These are phyloP conservation scores for Gallinago media DNA, from an alignment of 2,113 vertebrate genomes.

Conservation along the genomic window DNA sequence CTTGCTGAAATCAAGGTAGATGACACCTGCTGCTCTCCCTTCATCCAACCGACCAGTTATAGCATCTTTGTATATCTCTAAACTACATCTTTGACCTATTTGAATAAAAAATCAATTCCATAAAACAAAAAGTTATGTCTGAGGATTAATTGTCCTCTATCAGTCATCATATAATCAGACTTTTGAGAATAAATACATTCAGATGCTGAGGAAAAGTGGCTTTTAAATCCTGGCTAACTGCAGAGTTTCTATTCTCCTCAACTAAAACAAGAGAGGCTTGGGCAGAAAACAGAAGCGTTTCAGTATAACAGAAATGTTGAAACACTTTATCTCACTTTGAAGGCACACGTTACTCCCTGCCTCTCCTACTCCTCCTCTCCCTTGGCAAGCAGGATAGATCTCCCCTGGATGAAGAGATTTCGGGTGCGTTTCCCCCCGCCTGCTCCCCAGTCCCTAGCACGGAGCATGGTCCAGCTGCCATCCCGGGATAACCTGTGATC, in stretches of 20 bases:
- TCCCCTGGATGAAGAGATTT: background rate
- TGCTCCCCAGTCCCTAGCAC: background rate
- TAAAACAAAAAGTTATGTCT: background rate
- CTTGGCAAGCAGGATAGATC: background rate
- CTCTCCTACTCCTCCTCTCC: background rate
- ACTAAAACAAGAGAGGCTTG: background rate
- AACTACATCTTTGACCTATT: background rate
- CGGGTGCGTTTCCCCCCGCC: rapidly evolving
- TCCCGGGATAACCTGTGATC: background rate
- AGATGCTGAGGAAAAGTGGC: background rate
- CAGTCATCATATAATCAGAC: background rate
- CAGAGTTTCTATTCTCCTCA: background rate
- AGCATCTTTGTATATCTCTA: background rate
- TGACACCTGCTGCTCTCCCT: no score
- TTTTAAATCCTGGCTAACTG: background rate
- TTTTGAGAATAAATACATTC: background rate
- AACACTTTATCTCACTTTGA: background rate
- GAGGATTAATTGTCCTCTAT: background rate
- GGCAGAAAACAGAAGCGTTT: background rate
- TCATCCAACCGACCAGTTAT: no score
- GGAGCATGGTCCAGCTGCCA: background rate
- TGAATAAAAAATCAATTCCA: background rate
- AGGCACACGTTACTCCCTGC: no score
- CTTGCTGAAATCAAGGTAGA: no score
- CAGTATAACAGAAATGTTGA: background rate